A percentile compares a stretch with the other conserved stretches of the same genome.
Conservation (phyloP, 2,888 invertebrate genomes). For the Abscondita cerata region DNA sequence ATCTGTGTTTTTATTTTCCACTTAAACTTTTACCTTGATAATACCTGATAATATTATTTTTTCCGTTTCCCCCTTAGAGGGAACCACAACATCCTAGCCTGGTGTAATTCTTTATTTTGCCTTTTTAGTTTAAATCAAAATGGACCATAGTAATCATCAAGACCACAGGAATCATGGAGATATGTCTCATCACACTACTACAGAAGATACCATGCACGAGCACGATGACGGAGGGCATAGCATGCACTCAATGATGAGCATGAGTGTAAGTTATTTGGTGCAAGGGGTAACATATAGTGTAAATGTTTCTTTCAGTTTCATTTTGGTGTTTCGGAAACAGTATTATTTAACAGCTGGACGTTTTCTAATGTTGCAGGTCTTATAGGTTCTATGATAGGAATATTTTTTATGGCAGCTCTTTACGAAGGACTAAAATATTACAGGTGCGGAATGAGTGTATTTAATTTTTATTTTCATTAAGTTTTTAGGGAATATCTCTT, state of each 20-base stretch:
- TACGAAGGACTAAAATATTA: slow-evolving; percentile 97
- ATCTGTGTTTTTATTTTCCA: too few relatives aligned
- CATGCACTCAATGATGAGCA: slow-evolving; percentile 23
- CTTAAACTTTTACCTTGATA: too few relatives aligned
- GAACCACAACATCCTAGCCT: slow-evolving; percentile 1
- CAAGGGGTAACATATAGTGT: too few relatives aligned
- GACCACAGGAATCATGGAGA: slow-evolving; percentile 13
- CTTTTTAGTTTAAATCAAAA: slow-evolving; percentile 4
- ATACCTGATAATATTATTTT: too few relatives aligned
- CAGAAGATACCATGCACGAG: slow-evolving; percentile 24
- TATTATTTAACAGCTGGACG: slow-evolving; percentile 85
- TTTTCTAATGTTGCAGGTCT: slow-evolving; percentile 77
- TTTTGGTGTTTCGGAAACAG: slow-evolving; percentile 77
- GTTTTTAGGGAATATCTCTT: slow-evolving; percentile 76
- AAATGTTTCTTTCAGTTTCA: slow-evolving; percentile 74
- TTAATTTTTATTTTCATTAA: slow-evolving; percentile 11
- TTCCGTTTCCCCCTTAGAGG: background rate
- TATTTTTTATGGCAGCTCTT: slow-evolving; percentile 89
- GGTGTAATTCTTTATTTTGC: background rate
- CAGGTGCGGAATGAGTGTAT: slow-evolving; percentile 56
- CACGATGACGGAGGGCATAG: slow-evolving; percentile 39
- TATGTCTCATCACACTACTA: slow-evolving; percentile 22
- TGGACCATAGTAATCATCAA: slow-evolving; percentile 23
- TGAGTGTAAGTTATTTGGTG: slow-evolving; percentile 27
- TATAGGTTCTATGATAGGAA: slow-evolving; percentile 88